These are phyloP conservation scores for Sylvietta virens DNA, from an alignment of 2,113 vertebrate genomes.

Conservation along the genomic window DNA sequence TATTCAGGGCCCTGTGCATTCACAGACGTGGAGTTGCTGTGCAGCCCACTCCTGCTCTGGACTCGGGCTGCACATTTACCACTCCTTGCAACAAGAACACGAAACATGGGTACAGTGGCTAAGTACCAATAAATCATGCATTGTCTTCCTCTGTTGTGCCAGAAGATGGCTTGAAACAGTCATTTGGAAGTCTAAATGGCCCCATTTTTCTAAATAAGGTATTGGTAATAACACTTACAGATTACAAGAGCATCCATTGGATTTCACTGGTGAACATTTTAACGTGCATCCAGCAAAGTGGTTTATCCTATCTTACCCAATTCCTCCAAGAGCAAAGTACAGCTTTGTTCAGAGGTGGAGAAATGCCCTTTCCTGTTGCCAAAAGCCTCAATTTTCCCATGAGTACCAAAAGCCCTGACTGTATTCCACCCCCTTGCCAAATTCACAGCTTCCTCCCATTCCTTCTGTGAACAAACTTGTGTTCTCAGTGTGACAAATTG, in stretches of 20 bases:
- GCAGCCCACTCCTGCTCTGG: background rate
- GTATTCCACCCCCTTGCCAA: background rate
- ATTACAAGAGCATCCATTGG: background rate
- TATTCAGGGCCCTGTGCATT: background rate
- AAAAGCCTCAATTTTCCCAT: background rate
- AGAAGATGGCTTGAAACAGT: background rate
- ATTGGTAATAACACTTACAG: fast-evolving
- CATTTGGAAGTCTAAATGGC: background rate
- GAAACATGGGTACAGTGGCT: background rate
- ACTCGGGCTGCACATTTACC: background rate
- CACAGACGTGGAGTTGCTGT: fast-evolving
- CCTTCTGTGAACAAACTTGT: background rate
- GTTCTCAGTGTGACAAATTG: background rate
- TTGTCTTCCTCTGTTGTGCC: background rate
- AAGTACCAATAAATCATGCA: background rate
- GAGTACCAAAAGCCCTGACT: background rate
- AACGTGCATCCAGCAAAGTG: background rate
- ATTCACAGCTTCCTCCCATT: background rate
- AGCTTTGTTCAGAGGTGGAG: background rate
- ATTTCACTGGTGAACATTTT: background rate
- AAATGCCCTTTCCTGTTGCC: background rate
- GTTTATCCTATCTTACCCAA: background rate
- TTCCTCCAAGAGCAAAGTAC: background rate
- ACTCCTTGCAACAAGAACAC: background rate
- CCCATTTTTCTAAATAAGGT: background rate